Evolutionary conservation across 2,888 invertebrate species (phyloP), one percentile per base, ranked within the genome.

Genomic region (Sabatieria punctata): DNA sequence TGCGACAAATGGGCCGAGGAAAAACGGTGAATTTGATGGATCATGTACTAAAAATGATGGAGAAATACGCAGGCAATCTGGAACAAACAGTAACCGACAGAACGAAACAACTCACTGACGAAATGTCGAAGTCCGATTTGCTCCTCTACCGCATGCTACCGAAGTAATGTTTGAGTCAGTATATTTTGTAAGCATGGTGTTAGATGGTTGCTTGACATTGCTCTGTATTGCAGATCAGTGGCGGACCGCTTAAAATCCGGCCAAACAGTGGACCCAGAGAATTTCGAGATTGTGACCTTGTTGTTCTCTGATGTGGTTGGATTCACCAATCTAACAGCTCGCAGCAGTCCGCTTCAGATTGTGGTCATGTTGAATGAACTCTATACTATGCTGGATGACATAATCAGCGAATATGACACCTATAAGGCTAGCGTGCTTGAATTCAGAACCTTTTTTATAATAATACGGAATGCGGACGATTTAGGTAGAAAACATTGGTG

Each of bases 111-210:
- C 30, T 47, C 23, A 37, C 23, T 22, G 43, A 47, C 11, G 47
- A 47, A 42, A 43, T 43, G 41, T 33, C 30, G n/a, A 43, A 43
- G 40, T 22, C 43, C n/a, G 37, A 47, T 37, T 25, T 30, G 21
- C 37, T 47, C 11, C 27, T 47, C n/a, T 47, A 47, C 27, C 42
- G 47, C 23, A 30, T 47, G 33, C 25, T 47, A 23, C 43, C 47
- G n/a, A 41, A 42, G 41, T 44, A n/a, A n/a, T n/a, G n/a, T n/a
- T n/a, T n/a, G n/a, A n/a, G n/a, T n/a, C n/a, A n/a, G n/a, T n/a
- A n/a, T n/a, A n/a, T n/a, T n/a, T n/a, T n/a, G n/a, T n/a, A n/a
- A n/a, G n/a, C n/a, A n/a, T n/a, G n/a, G n/a, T n/a, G n/a, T n/a
- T n/a, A n/a, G n/a, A n/a, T n/a, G n/a, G n/a, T n/a, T n/a, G n/a